Percentiles rank a stretch among this genome's conserved stretches.
These are phyloP conservation scores for Notechis scutatus DNA, from an alignment of 2,113 vertebrate species.

Conservation along the genomic window DNA sequence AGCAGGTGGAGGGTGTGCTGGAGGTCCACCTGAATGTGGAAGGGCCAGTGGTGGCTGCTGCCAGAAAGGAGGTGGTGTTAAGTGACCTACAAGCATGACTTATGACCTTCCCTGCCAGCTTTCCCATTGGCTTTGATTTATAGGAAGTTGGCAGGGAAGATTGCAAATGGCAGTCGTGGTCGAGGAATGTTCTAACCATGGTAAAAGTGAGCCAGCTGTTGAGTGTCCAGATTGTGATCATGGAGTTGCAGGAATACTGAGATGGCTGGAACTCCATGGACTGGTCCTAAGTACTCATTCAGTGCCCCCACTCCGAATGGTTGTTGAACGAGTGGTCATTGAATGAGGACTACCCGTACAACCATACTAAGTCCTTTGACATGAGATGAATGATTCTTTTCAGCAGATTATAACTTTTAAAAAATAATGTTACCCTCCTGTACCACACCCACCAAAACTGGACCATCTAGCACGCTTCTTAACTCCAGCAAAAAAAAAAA, in stretches of 20 bases:
- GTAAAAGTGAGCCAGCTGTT: not conserved
- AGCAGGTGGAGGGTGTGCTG: not conserved
- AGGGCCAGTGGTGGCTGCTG: not conserved
- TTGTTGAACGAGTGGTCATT: not conserved
- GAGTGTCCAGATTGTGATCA: not conserved
- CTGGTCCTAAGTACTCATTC: not conserved
- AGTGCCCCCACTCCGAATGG: not conserved
- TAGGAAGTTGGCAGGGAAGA: not conserved
- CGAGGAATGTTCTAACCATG: not conserved
- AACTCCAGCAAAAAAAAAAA: not conserved
- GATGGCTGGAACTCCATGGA: not conserved
- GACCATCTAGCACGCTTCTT: not conserved
- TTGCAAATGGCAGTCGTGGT: not conserved
- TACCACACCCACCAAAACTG: not conserved
- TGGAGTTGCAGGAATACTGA: not conserved
- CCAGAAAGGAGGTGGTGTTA: not conserved
- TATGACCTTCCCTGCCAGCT: not conserved
- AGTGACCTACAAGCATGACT: not conserved
- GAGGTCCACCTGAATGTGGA: not conserved
- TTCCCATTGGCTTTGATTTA: not conserved
- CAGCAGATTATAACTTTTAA: not conserved
- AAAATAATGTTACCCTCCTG: not conserved
- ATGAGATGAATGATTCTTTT: not conserved
- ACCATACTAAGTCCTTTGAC: not conserved
- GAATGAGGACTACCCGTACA: not conserved